Evolutionary conservation across 1,140 invertebrate genomes (phyloP), one percentile per base, ranked within the genome.

Genomic region (Cecropterus lyciades): DNA sequence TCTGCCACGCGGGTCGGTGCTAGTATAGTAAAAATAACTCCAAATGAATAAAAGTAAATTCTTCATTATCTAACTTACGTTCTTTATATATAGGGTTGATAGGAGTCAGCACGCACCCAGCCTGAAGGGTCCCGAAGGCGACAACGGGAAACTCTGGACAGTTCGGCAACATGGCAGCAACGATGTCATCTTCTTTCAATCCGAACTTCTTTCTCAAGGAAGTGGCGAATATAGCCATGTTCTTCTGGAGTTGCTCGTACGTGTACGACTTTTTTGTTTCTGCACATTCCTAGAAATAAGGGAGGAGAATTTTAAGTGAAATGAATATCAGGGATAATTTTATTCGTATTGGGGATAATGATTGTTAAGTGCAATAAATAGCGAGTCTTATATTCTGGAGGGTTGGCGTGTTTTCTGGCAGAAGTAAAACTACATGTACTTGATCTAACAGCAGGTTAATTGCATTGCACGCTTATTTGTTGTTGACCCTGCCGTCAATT

Each of bases 21-120:
- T n/a, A 20, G 1, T 20, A 20, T 20, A 20, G 5, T 5, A 20
- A 20, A 3, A 30, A 30, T 8, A 30, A 30, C 27, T 30, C 7
- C 3, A 30, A 30, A 30, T 30, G 0, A 7, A 6, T 30, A 30
- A 30, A 30, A 30, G 7, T 5, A 30, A 3, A 30, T 30, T 4
- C 7, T 30, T 30, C 3, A 20, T 20, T n/a, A 37, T 11, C 9
- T 14, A 30, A 57, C 93, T 94, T 87, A 98, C 97, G 94, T 82
- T 95, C 82, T 45, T 96, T 98, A 79, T 97, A 98, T 43, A 95
- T 87, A 6, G 97, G 96, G 91, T 98, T 98, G 0, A 96, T 93
- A 0, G 96, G 95, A n/a, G 96, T 97, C 4, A 96, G 92, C 9
- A 95, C 79, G 0, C 96, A 92, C 0, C 96, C 97, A 15, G 95